phyloP scores from a whole-genome alignment of 2,888 invertebrate species.

The Watsonalla cultraria region DNA sequence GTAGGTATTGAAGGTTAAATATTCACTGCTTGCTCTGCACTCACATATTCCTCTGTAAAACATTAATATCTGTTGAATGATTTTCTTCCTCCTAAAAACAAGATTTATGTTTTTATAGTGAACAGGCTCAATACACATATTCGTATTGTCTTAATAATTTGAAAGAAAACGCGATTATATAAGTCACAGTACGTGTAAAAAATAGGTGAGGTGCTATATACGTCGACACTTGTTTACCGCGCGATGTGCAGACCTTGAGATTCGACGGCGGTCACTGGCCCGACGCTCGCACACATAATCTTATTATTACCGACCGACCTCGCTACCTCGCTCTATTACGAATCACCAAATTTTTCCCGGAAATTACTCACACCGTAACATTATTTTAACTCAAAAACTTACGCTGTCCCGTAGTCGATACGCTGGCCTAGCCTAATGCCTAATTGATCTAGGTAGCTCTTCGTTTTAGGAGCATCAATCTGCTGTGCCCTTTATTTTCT shows the following conservation, averaged over 20 bases:
- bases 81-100: too few species aligned
- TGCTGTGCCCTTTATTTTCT: too few species aligned
- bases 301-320: conserved; percentile 52
- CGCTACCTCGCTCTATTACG: conserved; percentile 35
- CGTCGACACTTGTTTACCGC: conserved; percentile 67
- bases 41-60: too few species aligned
- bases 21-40: too few species aligned
- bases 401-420: background rate
- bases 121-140: too few species aligned
- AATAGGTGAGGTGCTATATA: conserved; percentile 3
- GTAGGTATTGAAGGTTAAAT: too few species aligned
- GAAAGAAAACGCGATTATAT: conserved; percentile 1
- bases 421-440: too few species aligned
- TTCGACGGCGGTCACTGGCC: conserved; percentile 75
- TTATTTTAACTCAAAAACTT: conserved; percentile 5
- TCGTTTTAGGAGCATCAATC: too few species aligned
- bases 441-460: too few species aligned
- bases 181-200: background rate
- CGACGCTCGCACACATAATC: conserved; percentile 47
- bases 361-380: conserved; percentile 35
- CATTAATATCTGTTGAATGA: too few species aligned
- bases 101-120: too few species aligned
- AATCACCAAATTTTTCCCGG: conserved; percentile 42
- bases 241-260: conserved; percentile 72
- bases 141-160: background rate